Conservation (phyloP, 2,113 vertebrate species). For the Saccopteryx bilineata region DNA sequence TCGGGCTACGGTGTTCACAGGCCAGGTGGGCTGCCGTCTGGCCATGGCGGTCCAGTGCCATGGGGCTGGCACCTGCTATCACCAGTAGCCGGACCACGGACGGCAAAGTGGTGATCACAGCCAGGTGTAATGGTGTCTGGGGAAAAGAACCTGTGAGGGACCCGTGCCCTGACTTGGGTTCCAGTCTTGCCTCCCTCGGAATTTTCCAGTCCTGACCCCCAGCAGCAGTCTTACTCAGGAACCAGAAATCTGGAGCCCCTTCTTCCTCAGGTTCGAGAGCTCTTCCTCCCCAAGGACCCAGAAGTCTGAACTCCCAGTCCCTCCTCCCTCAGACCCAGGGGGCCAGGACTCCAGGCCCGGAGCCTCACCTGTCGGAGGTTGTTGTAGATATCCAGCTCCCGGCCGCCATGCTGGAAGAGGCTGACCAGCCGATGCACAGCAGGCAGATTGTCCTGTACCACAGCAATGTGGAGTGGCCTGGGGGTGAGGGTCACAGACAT, state of each 20-base stretch:
- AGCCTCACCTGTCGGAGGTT: slow-evolving; percentile 92
- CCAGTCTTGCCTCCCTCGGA: not conserved
- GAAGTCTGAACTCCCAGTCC: not conserved
- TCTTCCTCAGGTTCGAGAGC: not conserved
- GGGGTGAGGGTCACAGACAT: not conserved
- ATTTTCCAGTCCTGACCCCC: not conserved
- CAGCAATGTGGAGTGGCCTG: slow-evolving; percentile 95
- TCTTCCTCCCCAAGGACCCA: too few relatives aligned
- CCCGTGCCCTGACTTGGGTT: fast-evolving
- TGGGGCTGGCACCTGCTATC: slow-evolving; percentile 88
- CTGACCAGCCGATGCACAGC: slow-evolving; percentile 85
- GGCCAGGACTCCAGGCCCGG: not conserved
- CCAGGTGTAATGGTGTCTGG: slow-evolving; percentile 94
- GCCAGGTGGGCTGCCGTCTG: slow-evolving; percentile 93
- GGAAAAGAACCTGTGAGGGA: not conserved
- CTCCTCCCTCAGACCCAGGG: not conserved
- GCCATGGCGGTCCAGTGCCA: slow-evolving; percentile 92
- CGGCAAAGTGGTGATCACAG: slow-evolving; percentile 92
- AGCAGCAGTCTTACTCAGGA: not conserved
- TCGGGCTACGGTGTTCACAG: slow-evolving; percentile 90
- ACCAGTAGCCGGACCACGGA: slow-evolving; percentile 89
- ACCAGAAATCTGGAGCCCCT: not conserved
- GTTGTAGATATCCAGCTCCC: slow-evolving; percentile 91
- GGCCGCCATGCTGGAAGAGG: slow-evolving; percentile 86
- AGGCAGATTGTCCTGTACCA: slow-evolving; percentile 89